Percentiles rank a stretch among this genome's conserved stretches.
phyloP scores from a whole-genome alignment of 2,888 invertebrate genomes.

The Hyposoter didymator region DNA sequence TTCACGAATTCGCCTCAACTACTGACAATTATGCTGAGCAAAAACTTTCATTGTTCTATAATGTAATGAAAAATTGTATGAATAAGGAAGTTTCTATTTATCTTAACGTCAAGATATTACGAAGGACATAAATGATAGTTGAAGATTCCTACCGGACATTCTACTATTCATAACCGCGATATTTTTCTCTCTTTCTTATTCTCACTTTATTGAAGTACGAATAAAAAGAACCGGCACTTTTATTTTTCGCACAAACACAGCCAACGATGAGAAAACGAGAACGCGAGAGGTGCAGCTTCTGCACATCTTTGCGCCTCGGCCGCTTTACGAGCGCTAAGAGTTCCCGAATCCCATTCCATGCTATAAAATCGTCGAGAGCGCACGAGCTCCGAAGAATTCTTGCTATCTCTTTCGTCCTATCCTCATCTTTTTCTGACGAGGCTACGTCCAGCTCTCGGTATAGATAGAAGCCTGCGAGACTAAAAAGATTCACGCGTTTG shows the following conservation, averaged over 20 bases:
- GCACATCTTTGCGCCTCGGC: conserved; percentile 80
- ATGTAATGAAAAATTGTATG: background rate
- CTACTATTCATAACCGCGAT: conserved; percentile 28
- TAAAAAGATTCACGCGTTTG: background rate
- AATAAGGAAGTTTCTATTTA: too few relatives aligned
- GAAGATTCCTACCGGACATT: background rate
- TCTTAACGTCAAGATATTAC: conserved; percentile 7
- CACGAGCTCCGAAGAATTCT: conserved; percentile 75
- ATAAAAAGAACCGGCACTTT: conserved; percentile 24
- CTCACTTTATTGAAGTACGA: background rate
- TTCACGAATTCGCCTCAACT: background rate
- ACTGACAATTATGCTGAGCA: background rate
- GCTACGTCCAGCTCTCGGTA: background rate
- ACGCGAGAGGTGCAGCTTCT: conserved; percentile 54
- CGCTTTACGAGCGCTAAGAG: conserved; percentile 82
- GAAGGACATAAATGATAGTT: conserved; percentile 1
- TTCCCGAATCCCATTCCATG: conserved; percentile 81
- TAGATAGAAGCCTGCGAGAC: background rate
- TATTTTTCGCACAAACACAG: conserved; percentile 16
- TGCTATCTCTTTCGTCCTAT: conserved; percentile 39
- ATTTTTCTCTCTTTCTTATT: background rate
- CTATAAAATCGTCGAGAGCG: conserved; percentile 40
- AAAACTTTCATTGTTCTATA: background rate
- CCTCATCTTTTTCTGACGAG: background rate
- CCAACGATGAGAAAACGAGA: conserved; percentile 35